Evolutionary conservation across 2,797 vertebrate species (phyloP), one percentile per base, ranked within the genome.

Genomic region (Podarcis lilfordi): DNA sequence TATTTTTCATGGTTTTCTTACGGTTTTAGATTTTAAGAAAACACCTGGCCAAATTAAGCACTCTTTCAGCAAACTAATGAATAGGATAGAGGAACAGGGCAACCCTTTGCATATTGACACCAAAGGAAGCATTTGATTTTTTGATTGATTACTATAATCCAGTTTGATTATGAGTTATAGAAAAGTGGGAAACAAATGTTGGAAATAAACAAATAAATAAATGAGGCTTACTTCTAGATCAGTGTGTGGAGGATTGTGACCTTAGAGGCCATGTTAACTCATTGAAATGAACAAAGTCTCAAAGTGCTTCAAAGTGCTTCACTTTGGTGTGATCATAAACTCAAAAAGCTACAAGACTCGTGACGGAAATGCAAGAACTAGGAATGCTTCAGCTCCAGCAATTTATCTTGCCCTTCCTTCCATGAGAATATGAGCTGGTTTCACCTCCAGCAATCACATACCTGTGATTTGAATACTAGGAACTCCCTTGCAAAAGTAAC

Each of bases 371-470:
- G 10, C 82, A 80, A 85, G 29, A 35, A 4, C 68, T 0, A 25
- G 75, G n/a, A 91, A 81, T 45, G n/a, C 27, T 66, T 21, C 32
- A 32, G 27, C 19, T 32, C 55, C 50, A 61, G 21, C 21, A 32
- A 32, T 61, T 64, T 64, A 64, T 64, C 61, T 82, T 64, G n/a
- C 69, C 35, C 50, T 64, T 66, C 64, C 32, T 82, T 68, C 71
- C 92, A 40, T 9, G 75, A 55, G 69, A 43, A 55, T 84, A 93
- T 85, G 64, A 74, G 64, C 61, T 43, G 79, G 55, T 61, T 81
- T 61, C 19, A 29, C 4, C n/a, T 76, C 77, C 0, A 0, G 2
- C 55, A 83, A 89, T 79, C 85, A 59, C 0, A 79, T 1, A 0
- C 40, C 83, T 15, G 29, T 84, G 91, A 85, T 91, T 75, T 19